Evolutionary conservation across 2,797 vertebrate genomes (phyloP), one percentile per base, ranked within the genome.

Genomic region (Adrianichthys oophorus): DNA sequence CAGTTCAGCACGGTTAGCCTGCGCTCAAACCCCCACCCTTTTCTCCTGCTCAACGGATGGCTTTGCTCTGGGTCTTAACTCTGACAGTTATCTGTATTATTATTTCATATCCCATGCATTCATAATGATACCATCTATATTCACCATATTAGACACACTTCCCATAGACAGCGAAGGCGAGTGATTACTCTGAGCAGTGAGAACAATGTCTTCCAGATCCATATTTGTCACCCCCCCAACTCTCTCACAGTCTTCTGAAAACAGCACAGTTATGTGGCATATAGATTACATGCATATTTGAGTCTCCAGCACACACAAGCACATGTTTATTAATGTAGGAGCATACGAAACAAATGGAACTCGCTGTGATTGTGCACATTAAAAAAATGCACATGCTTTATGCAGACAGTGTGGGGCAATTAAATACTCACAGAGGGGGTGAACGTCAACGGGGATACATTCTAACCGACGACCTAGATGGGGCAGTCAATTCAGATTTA

Each of bases 81-180:
- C 62, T 77, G 67, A 81, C 74, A 74, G 52, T 78, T 79, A 77
- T 79, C 72, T 68, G 52, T 67, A 72, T 85, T 71, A 81, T 84
- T 79, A 82, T 86, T 88, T 80, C 59, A 75, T 74, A 76, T 76
- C 57, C 59, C 51, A 73, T 82, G 75, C 80, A 85, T 86, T 82
- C 52, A 65, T 80, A 83, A 85, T 65, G 68, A 78, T 65, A 65
- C 67, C 69, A 73, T 82, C 72, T 80, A 76, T 79, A 78, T 82
- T 86, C 80, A 78, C 73, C 65, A 61, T 69, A 80, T 85, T 83
- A 79, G 72, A 70, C 70, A 83, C 76, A 85, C 82, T 76, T 82
- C 68, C 86, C 60, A 72, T 55, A 79, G 60, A 57, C 62, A 54
- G 29, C 3, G 19, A 21, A 21, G 3, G 19, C 13, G 23, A 29